These are phyloP conservation scores for Gymnopithys bicolor DNA, from an alignment of 2,797 vertebrate species.

Conservation along the genomic window DNA sequence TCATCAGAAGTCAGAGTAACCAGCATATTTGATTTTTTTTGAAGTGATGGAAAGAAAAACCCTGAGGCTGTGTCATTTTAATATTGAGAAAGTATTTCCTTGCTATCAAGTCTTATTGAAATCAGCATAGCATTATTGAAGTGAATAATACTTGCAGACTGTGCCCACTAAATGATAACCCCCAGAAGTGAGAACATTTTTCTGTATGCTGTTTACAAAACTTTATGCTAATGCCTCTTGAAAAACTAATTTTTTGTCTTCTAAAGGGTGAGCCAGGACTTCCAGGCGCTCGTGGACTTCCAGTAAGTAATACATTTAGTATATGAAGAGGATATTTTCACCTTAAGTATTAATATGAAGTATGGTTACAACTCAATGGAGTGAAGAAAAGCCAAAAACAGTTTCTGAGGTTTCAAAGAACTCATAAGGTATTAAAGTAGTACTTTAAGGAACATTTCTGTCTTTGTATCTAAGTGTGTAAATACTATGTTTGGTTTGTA, in stretches of 20 bases:
- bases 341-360: not conserved
- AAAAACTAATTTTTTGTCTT: conserved; percentile 35
- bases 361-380: not conserved
- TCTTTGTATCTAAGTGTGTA: not conserved
- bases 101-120: not conserved
- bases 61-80: not conserved
- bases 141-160: not conserved
- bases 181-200: not conserved
- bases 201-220: not conserved
- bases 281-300: conserved; percentile 87
- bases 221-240: not conserved
- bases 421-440: not conserved
- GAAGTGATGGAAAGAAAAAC: accelerated
- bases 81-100: not conserved
- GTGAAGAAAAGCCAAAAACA: not conserved
- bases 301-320: conserved; percentile 82
- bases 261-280: conserved; percentile 93
- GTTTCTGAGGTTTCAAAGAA: not conserved
- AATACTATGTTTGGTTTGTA: not conserved
- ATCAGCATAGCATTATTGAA: not conserved
- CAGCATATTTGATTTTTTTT: not conserved
- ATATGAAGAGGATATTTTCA: not conserved
- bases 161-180: not conserved
- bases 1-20: not conserved
- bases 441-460: not conserved